Evolutionary conservation across 2,888 invertebrate species (phyloP), one percentile per base, ranked within the genome.

Genomic region (Alviniconcha strummeri): DNA sequence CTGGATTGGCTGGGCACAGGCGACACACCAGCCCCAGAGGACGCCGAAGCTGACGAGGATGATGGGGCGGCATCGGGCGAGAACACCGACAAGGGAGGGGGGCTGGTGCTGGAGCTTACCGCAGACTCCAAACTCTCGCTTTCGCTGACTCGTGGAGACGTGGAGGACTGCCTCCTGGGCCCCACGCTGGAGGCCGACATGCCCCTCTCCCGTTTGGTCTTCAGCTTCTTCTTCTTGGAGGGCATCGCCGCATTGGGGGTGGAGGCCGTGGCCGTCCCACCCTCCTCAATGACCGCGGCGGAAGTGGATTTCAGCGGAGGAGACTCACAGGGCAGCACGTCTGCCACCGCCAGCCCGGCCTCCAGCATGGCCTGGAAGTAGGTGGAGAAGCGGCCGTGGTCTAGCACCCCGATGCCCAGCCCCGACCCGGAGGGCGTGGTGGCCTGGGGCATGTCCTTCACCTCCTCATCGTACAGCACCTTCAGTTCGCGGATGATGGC

Each of bases 341-440:
- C 93, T 13, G 91, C 90, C 52, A 92, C 89, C 17, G 93, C 91
- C 60, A 93, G 87, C 75, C 90, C 91, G 8, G 91, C 89, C 82
- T 93, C 93, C 88, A 93, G 87, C 56, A 93, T 83, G 13, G 92
- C 87, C 76, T 93, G 93, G 85, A 93, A 91, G 84, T 93, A 93
- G 11, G 92, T 91, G 19, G 93, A 92, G 85, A 92, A 93, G n/a
- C 91, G 85, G 6, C 92, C 91, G 54, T 89, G 88, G 83, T 93
- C 92, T 19, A 89, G 88, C 13, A 90, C 89, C 8, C 92, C 91
- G 9, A 92, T 88, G 11, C 92, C 92, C 57, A 91, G 88, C 4
- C 88, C 91, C 76, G 89, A 82, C 6, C 93, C 92, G 82, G 90
- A 88, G 5, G 89, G 85, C 17, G 90, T 91, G 9, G 87, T 89